A percentile compares a stretch with the other conserved stretches of the same genome.
phyloP scores from a whole-genome alignment of 37 sponge, comb jelly and placozoan genomes.

The Aplysina aerophoba region DNA sequence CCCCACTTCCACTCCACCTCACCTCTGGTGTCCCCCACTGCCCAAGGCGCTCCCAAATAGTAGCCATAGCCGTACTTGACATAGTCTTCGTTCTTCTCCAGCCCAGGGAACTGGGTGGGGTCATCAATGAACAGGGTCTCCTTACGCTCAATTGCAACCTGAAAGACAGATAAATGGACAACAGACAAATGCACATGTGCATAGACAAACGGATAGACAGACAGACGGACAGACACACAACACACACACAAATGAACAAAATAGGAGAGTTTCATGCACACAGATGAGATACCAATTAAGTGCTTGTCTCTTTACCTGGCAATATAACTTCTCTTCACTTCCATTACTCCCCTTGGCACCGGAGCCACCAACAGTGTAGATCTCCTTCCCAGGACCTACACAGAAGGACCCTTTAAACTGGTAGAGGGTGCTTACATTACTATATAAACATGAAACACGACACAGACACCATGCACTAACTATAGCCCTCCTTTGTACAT shows the following conservation, averaged over 20 bases:
- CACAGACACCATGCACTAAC: no score
- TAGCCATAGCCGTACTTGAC: slow-evolving; percentile 57
- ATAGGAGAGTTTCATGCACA: no score
- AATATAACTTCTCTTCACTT: slow-evolving; percentile 49
- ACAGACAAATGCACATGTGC: no score
- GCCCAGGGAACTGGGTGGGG: slow-evolving; percentile 45
- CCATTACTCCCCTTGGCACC: slow-evolving; percentile 52
- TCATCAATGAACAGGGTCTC: slow-evolving; percentile 52
- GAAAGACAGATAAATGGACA: background rate
- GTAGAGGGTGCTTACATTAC: no score
- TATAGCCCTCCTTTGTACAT: no score
- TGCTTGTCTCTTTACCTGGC: slow-evolving; percentile 35
- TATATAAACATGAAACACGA: no score
- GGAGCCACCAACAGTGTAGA: slow-evolving; percentile 37
- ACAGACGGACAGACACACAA: slow-evolving; percentile 14
- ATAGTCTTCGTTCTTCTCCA: slow-evolving; percentile 53
- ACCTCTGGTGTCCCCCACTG: slow-evolving; percentile 49
- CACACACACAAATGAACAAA: no score
- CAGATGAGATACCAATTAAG: no score
- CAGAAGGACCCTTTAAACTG: background rate
- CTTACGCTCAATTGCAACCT: slow-evolving; percentile 52
- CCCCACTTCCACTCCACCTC: background rate
- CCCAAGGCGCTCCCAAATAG: slow-evolving; percentile 69
- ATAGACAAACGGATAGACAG: no score
- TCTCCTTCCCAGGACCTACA: slow-evolving; percentile 58